Evolutionary conservation across 64 coral and sea anemone species (phyloP).

Genomic region (Porites lutea): DNA sequence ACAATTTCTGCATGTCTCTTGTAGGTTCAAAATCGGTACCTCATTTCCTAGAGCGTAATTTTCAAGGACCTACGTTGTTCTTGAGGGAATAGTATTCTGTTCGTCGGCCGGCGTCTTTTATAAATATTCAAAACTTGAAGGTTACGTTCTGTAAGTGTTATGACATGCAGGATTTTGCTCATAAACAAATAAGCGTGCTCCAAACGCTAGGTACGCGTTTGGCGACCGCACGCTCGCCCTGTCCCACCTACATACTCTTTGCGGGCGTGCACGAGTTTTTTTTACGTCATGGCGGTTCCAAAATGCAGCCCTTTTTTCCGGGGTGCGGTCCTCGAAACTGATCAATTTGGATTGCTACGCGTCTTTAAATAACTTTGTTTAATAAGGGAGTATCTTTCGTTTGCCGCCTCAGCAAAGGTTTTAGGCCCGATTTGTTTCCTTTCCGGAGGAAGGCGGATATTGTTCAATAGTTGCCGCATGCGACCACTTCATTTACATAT

Average conservation of each 20-base stretch:
- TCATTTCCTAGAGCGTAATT: no score
- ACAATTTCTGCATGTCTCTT: no score
- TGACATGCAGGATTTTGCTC: background rate
- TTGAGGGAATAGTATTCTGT: no score
- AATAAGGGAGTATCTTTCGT: background rate
- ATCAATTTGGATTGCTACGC: background rate
- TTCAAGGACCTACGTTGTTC: no score
- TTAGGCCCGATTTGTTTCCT: background rate
- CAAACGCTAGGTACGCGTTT: background rate
- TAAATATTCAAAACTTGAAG: no score
- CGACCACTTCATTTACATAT: no score
- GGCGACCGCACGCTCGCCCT: no score
- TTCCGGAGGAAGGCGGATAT: background rate
- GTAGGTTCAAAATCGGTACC: no score
- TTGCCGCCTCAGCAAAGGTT: background rate
- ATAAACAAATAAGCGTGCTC: background rate
- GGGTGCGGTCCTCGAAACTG: background rate
- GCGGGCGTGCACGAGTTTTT: background rate
- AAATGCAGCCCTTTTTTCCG: background rate
- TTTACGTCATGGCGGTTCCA: conserved; percentile 19
- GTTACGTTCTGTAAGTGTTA: background rate
- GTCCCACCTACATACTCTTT: background rate
- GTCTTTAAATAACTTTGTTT: background rate
- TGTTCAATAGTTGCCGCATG: no score
- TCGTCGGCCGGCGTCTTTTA: no score